These are phyloP conservation scores for Bombus sylvicola DNA, from an alignment of 1,140 invertebrate genomes.

Conservation along the genomic window DNA sequence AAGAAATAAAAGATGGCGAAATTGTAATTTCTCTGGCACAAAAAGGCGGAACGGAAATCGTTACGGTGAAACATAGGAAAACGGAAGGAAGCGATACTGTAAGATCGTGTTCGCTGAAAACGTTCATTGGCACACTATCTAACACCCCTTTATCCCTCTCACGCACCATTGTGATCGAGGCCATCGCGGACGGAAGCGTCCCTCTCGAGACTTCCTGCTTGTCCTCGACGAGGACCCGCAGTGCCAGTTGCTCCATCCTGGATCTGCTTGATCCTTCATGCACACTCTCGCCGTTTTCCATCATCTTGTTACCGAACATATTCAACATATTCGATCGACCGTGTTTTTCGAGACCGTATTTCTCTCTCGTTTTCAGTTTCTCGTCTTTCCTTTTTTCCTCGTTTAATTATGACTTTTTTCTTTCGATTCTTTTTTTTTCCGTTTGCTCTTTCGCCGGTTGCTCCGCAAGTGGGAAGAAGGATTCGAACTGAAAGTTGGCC, in stretches of 20 bases:
- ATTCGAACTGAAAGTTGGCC: constrained; percentile 30
- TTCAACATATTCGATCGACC: constrained; percentile 29
- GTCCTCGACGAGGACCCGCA: constrained; percentile 66
- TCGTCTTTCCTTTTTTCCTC: constrained; percentile 5
- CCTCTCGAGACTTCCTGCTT: constrained; percentile 71
- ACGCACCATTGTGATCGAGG: constrained; percentile 69
- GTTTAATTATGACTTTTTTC: constrained; percentile 11
- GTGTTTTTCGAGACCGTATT: not conserved
- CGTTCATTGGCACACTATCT: constrained; percentile 43
- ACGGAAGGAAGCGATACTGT: constrained; percentile 40
- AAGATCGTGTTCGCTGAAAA: not conserved
- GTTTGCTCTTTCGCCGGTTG: not conserved
- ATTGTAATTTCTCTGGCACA: not conserved
- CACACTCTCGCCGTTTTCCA: constrained; percentile 51
- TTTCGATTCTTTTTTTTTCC: not conserved
- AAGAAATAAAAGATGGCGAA: not conserved
- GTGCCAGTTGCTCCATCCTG: constrained; percentile 63
- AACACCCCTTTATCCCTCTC: constrained; percentile 59
- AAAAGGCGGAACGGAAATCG: not conserved
- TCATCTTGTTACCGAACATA: constrained; percentile 48
- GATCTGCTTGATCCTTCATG: constrained; percentile 58
- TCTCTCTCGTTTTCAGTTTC: not conserved
- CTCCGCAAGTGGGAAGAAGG: constrained; percentile 5
- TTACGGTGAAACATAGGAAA: constrained; percentile 2
- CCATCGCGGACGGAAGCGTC: constrained; percentile 64